Evolutionary conservation across 2,113 vertebrate genomes (phyloP).

Genomic region (Pyrgilauda ruficollis): DNA sequence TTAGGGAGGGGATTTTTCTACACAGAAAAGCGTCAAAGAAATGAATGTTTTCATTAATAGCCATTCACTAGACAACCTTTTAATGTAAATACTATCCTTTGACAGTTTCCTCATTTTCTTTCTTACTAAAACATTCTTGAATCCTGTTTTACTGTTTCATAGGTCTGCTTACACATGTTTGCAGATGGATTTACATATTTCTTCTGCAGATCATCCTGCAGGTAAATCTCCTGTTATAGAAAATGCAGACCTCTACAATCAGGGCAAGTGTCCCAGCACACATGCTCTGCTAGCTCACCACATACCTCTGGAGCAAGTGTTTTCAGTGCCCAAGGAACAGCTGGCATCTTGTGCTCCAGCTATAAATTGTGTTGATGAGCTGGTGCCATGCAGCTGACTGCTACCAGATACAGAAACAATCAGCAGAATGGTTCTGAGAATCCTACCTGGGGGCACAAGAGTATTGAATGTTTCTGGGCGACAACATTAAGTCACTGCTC

Average conservation of each 20-base stretch:
- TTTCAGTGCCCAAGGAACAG: not conserved
- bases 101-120: not conserved
- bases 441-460: not conserved
- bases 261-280: not conserved
- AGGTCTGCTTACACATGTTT: not conserved
- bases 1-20: not conserved
- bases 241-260: not conserved
- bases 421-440: not conserved
- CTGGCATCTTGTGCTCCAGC: not conserved
- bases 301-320: not conserved
- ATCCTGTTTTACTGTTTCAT: not conserved
- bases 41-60: not conserved
- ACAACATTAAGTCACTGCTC: not conserved
- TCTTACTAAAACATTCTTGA: not conserved
- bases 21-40: not conserved
- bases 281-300: accelerated
- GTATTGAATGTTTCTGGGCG: not conserved
- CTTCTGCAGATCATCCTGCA: not conserved
- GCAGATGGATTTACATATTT: not conserved
- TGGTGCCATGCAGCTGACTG: not conserved
- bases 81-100: not conserved
- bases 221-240: not conserved
- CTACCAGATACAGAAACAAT: not conserved
- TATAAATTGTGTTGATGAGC: not conserved
- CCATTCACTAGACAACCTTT: not conserved